These are phyloP conservation scores for Sepioteuthis lessoniana DNA, from an alignment of 2,888 invertebrate species.

Conservation along the genomic window DNA sequence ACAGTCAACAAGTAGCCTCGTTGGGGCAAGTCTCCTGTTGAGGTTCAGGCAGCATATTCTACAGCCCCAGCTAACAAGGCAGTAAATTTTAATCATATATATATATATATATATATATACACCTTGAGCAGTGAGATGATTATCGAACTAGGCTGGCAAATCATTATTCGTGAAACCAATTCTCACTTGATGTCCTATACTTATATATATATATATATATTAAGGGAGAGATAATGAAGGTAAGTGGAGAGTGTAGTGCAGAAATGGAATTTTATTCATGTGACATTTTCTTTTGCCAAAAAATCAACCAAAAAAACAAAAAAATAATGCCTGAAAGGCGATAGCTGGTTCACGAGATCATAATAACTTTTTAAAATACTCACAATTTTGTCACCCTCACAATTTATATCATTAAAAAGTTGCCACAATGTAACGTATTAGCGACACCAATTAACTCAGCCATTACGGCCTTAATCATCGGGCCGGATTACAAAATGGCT, in stretches of 20 bases:
- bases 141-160: no score
- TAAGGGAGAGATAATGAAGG: neutral
- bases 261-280: no score
- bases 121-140: no score
- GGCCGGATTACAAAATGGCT: neutral
- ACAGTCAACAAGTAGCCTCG: no score
- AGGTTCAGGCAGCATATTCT: no score
- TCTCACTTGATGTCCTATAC: no score
- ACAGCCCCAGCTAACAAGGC: no score
- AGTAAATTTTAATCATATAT: no score
- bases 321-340: neutral
- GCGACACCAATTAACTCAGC: neutral
- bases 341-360: neutral
- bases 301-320: neutral
- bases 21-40: no score
- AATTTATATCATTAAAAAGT: neutral
- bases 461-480: neutral
- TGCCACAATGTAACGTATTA: neutral
- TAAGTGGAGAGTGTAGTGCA: neutral
- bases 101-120: no score
- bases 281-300: no score
- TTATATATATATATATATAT: neutral
- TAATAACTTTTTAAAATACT: neutral
- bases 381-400: neutral
- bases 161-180: no score